Conservation (phyloP, 2,888 invertebrate genomes). For the Acholoe squamosa region DNA sequence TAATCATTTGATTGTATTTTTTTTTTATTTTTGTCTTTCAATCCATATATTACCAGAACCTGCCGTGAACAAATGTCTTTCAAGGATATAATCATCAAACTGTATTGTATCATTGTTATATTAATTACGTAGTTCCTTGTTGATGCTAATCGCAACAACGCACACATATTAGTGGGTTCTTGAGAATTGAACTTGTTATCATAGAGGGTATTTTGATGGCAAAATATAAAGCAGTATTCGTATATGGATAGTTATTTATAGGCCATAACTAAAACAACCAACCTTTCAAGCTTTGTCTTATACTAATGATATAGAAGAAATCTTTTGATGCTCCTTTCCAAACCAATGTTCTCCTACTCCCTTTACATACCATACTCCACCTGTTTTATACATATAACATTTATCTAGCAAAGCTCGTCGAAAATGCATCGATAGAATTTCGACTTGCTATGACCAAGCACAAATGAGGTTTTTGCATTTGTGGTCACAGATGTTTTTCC, state of each 20-base stretch:
- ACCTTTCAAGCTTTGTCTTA: constrained; percentile 36
- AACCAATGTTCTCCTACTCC: background rate
- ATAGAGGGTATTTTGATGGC: constrained; percentile 56
- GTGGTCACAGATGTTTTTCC: background rate
- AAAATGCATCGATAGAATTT: background rate
- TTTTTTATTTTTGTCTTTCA: constrained; percentile 21
- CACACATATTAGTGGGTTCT: constrained; percentile 44
- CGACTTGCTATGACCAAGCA: background rate
- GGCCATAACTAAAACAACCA: constrained; percentile 23
- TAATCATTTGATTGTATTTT: constrained; percentile 25
- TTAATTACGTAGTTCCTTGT: constrained; percentile 17
- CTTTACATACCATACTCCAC: constrained; percentile 8
- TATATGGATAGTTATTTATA: constrained; percentile 60
- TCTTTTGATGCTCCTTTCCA: constrained; percentile 25
- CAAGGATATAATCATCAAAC: constrained; percentile 27
- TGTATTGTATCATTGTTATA: constrained; percentile 49
- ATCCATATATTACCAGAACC: constrained; percentile 53
- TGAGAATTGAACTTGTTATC: constrained; percentile 24
- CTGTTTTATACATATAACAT: background rate
- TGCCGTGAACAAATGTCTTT: constrained; percentile 60
- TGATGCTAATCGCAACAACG: constrained; percentile 47
- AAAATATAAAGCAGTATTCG: constrained; percentile 55
- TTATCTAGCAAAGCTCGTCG: background rate
- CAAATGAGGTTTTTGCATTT: background rate
- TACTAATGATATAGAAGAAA: background rate